Percentiles rank a stretch among this genome's conserved stretches.
These are phyloP conservation scores for Polyommatus icarus DNA, from an alignment of 2,888 invertebrate species.

Conservation along the genomic window DNA sequence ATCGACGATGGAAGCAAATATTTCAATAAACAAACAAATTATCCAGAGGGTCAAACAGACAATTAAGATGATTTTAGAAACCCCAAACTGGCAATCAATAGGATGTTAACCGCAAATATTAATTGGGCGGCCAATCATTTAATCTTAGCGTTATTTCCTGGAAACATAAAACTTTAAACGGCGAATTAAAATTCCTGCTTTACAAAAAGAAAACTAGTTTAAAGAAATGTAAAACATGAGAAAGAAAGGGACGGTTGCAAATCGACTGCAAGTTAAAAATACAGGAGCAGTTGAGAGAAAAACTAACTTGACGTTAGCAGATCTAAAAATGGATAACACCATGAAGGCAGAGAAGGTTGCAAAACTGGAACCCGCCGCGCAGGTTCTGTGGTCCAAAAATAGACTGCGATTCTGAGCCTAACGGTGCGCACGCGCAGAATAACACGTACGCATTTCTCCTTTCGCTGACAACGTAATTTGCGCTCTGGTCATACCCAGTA, in stretches of 20 bases:
- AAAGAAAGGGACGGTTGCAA: neutral
- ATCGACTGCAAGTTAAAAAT: constrained; percentile 15
- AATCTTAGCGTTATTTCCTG: neutral
- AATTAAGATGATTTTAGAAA: neutral
- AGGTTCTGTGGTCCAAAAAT: constrained; percentile 67
- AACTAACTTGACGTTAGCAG: constrained; percentile 37
- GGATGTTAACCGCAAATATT: neutral
- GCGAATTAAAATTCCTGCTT: neutral
- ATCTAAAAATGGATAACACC: constrained; percentile 53
- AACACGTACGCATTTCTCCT: constrained; percentile 69
- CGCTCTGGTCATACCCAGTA: constrained; percentile 40
- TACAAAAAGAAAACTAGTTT: neutral
- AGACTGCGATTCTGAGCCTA: constrained; percentile 53
- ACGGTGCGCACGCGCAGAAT: constrained; percentile 60
- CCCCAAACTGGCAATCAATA: neutral
- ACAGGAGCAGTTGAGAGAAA: constrained; percentile 35
- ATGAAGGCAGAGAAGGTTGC: constrained; percentile 50
- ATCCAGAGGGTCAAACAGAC: neutral
- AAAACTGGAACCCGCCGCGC: constrained; percentile 51
- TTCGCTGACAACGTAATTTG: constrained; percentile 59
- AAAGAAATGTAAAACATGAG: neutral
- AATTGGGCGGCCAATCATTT: neutral
- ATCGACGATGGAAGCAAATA: neutral
- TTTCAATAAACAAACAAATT: neutral
- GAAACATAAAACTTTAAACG: neutral